A percentile compares a stretch with the other conserved stretches of the same genome.
phyloP scores from a whole-genome alignment of 2,113 vertebrate species.

The Mus pahari region DNA sequence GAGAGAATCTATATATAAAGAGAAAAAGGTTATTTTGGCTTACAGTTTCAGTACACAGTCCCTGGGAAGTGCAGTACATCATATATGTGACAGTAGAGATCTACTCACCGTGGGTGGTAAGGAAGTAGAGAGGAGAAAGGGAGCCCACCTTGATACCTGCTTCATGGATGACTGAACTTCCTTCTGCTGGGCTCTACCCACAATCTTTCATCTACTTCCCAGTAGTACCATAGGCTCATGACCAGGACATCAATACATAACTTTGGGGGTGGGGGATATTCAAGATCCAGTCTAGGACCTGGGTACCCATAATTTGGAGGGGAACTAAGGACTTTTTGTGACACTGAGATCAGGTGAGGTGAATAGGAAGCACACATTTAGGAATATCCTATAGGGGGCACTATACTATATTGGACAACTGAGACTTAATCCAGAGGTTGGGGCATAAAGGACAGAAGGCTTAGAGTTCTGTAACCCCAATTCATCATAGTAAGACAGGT shows the following conservation, averaged over 20 bases:
- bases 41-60: not conserved
- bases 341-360: not conserved
- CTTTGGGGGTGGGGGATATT: not conserved
- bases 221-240: not conserved
- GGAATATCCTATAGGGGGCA: not conserved
- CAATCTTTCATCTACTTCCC: not conserved
- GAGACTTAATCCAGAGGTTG: not conserved
- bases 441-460: not conserved
- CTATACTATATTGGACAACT: accelerated
- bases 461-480: not conserved
- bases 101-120: not conserved
- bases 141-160: not conserved
- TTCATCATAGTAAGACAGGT: not conserved
- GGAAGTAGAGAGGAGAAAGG: not conserved
- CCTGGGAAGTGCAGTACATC: not conserved
- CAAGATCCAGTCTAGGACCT: not conserved
- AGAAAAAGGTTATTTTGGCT: too few species aligned
- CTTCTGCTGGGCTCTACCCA: not conserved
- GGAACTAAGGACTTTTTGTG: not conserved
- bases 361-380: not conserved
- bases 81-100: not conserved
- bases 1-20: too few species aligned
- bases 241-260: not conserved
- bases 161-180: not conserved
- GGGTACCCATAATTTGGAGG: not conserved